phyloP scores from a whole-genome alignment of 2,888 invertebrate species.

The Leptinotarsa haldemani region DNA sequence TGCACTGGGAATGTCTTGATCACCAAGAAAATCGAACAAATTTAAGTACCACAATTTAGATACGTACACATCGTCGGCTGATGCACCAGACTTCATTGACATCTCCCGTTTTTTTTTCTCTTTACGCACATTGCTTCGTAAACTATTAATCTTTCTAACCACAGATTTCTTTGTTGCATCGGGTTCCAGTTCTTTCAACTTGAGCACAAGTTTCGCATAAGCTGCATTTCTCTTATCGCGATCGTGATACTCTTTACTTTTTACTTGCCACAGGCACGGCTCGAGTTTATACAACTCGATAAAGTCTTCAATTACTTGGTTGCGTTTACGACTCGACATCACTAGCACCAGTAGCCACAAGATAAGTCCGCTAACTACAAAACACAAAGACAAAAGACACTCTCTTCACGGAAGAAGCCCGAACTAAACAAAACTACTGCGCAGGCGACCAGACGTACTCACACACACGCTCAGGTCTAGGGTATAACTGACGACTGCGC shows the following conservation, averaged over 20 bases:
- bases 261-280: constrained; percentile 46
- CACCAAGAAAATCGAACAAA: constrained; percentile 22
- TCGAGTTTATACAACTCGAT: constrained; percentile 18
- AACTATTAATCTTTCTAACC: constrained; percentile 48
- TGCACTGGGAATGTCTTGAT: constrained; percentile 27
- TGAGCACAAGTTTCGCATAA: constrained; percentile 39
- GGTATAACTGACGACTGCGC: no score
- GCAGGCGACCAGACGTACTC: no score
- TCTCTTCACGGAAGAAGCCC: no score
- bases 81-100: constrained; percentile 29
- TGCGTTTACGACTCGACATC: no score
- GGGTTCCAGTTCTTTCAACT: constrained; percentile 42
- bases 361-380: no score
- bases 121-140: constrained; percentile 47
- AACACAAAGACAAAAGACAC: no score
- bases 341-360: no score
- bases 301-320: constrained; percentile 5
- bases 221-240: constrained; percentile 44
- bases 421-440: no score
- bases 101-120: constrained; percentile 42
- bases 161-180: constrained; percentile 40
- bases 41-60: constrained; percentile 28
- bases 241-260: constrained; percentile 49
- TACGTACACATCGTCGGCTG: constrained; percentile 25
- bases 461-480: no score